Evolutionary conservation across 2,888 invertebrate species (phyloP).

Genomic region (Drosophila trichaetosa): DNA sequence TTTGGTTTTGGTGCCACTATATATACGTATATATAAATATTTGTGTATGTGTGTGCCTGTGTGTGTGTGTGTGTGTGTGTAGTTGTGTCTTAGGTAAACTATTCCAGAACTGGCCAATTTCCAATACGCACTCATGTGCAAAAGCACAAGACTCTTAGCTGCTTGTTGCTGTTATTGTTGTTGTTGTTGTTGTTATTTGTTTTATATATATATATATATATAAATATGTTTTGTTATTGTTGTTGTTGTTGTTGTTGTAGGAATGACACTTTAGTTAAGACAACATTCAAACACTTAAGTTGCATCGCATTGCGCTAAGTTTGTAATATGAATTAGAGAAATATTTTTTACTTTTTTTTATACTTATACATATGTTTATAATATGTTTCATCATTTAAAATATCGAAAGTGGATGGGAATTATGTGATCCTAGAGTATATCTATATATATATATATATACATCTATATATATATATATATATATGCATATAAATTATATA

Average conservation of each 20-base stretch:
- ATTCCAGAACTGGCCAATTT: constrained; percentile 31
- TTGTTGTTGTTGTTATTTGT: constrained; percentile 23
- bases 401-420: constrained; percentile 82
- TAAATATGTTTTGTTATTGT: constrained; percentile 15
- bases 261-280: constrained; percentile 63
- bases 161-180: constrained; percentile 24
- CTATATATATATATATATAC: constrained; percentile 24
- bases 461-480: constrained; percentile 27
- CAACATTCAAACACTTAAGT: constrained; percentile 69
- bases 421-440: constrained; percentile 75
- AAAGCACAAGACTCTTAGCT: constrained; percentile 50
- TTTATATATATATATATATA: constrained; percentile 13
- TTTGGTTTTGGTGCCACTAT: constrained; percentile 66
- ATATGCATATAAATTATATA: constrained; percentile 38
- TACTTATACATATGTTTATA: constrained; percentile 39
- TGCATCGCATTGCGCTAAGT: constrained; percentile 46
- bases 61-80: constrained; percentile 25
- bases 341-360: constrained; percentile 23
- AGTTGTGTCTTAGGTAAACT: constrained; percentile 25
- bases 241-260: constrained; percentile 31
- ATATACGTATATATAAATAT: constrained; percentile 47
- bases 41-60: constrained; percentile 15
- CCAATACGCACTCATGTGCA: constrained; percentile 42
- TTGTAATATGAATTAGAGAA: constrained; percentile 46
- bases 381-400: constrained; percentile 68